A percentile compares a stretch with the other conserved stretches of the same genome.
Evolutionary conservation across 2,797 vertebrate genomes (phyloP).

Genomic region (Channallabes apus): DNA sequence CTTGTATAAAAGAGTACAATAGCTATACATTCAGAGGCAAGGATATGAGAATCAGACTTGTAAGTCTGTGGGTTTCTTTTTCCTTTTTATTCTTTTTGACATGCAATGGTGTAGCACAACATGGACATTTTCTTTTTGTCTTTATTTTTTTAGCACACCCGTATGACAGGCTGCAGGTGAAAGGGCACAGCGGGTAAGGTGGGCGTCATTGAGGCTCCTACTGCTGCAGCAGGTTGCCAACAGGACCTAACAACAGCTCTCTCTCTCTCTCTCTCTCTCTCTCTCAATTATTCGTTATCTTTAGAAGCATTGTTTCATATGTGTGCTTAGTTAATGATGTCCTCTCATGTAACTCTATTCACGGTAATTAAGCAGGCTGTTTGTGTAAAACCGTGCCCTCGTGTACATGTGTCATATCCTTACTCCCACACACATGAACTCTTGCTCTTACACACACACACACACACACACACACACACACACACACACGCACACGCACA

Average conservation of each 20-base stretch:
- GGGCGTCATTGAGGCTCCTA: slow-evolving; percentile 48
- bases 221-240: slow-evolving; percentile 48
- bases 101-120: not conserved
- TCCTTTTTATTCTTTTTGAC: too few species aligned
- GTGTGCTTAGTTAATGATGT: slow-evolving; percentile 54
- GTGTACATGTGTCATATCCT: slow-evolving; percentile 46
- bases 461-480: slow-evolving; percentile 56
- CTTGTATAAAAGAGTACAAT: too few species aligned
- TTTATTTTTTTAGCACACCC: slow-evolving; percentile 32
- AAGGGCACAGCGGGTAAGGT: slow-evolving; percentile 54
- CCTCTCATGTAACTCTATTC: slow-evolving; percentile 52
- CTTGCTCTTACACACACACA: slow-evolving; percentile 55
- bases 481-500: not conserved
- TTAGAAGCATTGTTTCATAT: slow-evolving; percentile 51
- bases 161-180: slow-evolving; percentile 47
- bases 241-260: slow-evolving; percentile 52
- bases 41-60: too few species aligned
- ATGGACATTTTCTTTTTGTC: not conserved
- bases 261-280: slow-evolving; percentile 47
- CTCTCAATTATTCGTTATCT: slow-evolving; percentile 65
- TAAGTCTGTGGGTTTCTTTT: too few species aligned
- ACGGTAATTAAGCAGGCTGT: slow-evolving; percentile 57
- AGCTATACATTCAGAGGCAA: too few species aligned
- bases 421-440: slow-evolving; percentile 56
- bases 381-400: slow-evolving; percentile 50